phyloP scores from a whole-genome alignment of 2,797 vertebrate species.

The Champsocephalus esox region DNA sequence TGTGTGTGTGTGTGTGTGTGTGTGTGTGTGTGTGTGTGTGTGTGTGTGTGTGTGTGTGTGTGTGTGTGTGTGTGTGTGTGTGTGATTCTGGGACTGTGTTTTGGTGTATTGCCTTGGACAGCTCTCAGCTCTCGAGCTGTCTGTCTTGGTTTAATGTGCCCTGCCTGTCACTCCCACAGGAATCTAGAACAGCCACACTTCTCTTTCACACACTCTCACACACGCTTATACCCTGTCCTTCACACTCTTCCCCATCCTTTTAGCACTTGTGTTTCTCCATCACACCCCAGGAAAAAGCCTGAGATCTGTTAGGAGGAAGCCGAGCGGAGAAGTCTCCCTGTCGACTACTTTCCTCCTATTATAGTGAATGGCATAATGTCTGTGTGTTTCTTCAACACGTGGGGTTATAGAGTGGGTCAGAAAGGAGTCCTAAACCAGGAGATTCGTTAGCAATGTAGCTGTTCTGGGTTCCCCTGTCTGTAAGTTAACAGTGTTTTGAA shows the following conservation, averaged over 20 bases:
- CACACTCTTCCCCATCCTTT: conserved; percentile 57
- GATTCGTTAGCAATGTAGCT: too few species aligned
- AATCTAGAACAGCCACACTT: conserved; percentile 26
- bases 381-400: conserved; percentile 4
- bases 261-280: conserved; percentile 45
- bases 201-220: conserved; percentile 15
- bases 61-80: background rate
- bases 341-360: conserved; percentile 9
- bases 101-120: conserved; percentile 34
- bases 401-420: background rate
- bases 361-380: background rate
- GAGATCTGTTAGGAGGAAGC: conserved; percentile 30
- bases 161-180: conserved; percentile 42
- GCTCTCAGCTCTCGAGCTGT: conserved; percentile 37
- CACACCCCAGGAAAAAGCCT: conserved; percentile 32
- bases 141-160: conserved; percentile 32
- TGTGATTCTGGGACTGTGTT: too few species aligned
- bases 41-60: too few species aligned
- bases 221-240: conserved; percentile 43
- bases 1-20: too few species aligned
- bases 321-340: conserved; percentile 35
- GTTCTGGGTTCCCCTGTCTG: too few species aligned
- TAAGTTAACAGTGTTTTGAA: too few species aligned
- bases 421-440: too few species aligned
- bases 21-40: too few species aligned